Base-by-base conservation (phyloP, 2,888 invertebrate species). In the Trissolcus japonicus region DNA sequence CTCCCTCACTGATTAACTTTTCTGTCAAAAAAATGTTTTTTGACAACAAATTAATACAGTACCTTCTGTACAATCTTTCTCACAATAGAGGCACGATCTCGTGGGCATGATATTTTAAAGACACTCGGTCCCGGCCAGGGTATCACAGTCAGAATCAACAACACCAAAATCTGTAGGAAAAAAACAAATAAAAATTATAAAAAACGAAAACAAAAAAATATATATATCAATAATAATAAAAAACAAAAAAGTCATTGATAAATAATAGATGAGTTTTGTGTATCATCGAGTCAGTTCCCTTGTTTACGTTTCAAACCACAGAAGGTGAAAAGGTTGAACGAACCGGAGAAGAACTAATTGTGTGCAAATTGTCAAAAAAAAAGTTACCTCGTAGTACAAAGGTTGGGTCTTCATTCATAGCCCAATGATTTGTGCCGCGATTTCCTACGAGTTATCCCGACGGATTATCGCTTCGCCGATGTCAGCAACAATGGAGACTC, bases 331-430 rank as follows among this genome's bases (percentile, higher is more conserved):
- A 9, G 46, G 6, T 46, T 14, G 46, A 46, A 14, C 6, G 46
- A 9, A n/a, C 14, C 14, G 1, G 46, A 46, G 3, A 7, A 16
- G 41, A 17, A 51, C 4, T 2, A 19, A 51, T 6, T 1, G 46
- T 9, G 11, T 50, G 35, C n/a, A 43, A 17, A 17, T 56, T 51
- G 13, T 51, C 3, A 11, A 51, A 46, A 43, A 41, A 13, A n/a
- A 7, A 46, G 11, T 16, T 61, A 95, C 95, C 94, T 95, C 94
- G 91, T 94, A 92, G 90, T 94, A 93, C 90, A 94, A 92, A 92
- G 93, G 94, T 91, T 94, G 95, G 92, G 94, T 93, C 95, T 94
- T 94, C 95, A 95, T 95, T 95, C 95, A 95, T 95, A 95, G 89
- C 90, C 87, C 83, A 84, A 83, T 86, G 76, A 80, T 81, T 82